Conservation (phyloP, 2,797 vertebrate genomes). For the Halcyon badia region DNA sequence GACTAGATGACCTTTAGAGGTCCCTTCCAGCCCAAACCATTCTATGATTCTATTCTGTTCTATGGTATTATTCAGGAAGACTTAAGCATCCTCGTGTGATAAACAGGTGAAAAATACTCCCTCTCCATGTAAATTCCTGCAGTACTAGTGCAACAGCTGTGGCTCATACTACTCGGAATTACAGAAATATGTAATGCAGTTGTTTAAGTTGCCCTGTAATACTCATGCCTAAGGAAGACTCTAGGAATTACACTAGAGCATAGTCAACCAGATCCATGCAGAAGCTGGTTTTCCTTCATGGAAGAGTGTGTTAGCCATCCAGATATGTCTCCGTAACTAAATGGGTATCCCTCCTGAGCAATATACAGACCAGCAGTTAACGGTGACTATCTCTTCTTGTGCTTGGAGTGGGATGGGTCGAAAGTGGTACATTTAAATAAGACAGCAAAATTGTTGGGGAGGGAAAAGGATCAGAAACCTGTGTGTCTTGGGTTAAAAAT, state of each 20-base stretch:
- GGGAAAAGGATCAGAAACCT: background rate
- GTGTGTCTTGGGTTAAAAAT: background rate
- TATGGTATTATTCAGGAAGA: background rate
- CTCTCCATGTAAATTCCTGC: background rate
- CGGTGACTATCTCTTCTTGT: background rate
- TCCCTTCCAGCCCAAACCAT: too few species aligned
- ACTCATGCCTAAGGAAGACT: background rate
- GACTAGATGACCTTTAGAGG: too few species aligned
- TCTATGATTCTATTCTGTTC: too few species aligned
- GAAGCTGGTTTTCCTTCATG: background rate
- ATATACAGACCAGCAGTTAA: background rate
- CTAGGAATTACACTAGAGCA: background rate
- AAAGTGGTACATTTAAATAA: background rate
- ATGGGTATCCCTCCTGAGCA: background rate
- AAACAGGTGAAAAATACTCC: background rate
- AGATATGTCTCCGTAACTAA: background rate
- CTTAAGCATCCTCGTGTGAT: background rate
- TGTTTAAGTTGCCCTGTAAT: background rate
- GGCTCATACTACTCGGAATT: background rate
- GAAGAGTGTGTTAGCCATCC: background rate
- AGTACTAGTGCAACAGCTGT: background rate
- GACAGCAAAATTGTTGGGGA: background rate
- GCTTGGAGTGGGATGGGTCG: background rate
- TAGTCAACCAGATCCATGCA: background rate
- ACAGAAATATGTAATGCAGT: background rate